Evolutionary conservation across 2,888 invertebrate species (phyloP), one percentile per base, ranked within the genome.

Genomic region (Dasysyrphus albostriatus): DNA sequence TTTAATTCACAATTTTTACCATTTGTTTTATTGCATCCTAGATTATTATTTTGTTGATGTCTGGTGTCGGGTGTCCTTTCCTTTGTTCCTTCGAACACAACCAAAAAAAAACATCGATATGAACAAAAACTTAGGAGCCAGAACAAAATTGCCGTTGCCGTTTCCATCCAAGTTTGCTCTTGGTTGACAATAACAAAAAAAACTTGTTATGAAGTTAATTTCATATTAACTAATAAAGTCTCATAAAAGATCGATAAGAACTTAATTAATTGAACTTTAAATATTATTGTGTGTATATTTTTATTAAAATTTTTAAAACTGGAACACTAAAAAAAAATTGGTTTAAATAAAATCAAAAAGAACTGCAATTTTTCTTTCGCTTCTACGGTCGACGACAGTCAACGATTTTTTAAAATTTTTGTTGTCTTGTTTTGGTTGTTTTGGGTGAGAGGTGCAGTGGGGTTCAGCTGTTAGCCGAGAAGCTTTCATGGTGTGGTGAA

Each of bases 401-500:
- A 24, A 24, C 29, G 29, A 61, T 24, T 37, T 59, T 12, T 12
- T 4, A 32, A 44, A 44, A 19, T 19, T 14, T n/a, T 29, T 42
- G 32, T 29, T 9, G 39, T 47, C 2, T 32, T 7, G 2, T 5
- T 10, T 39, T 32, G 10, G 3, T 16, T 58, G 34, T 58, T 39
- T 39, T 59, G 19, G 5, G 5, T 1, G 59, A 19, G 10, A 9
- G 14, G 42, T 1, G 5, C 0, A 6, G 7, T 19, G 67, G 67
- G 14, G 49, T 7, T 7, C 4, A 69, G 67, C 67, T 44, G 51
- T 4, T 24, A 69, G 32, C 32, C 51, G 67, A n/a, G 2, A 34
- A 69, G 67, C 51, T 69, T 69, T 39, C 5, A 9, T 14, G 42
- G n/a, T 51, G 67, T 24, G 65, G 65, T 47, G 32, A 47, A 65